These are phyloP conservation scores for Amazona guildingii DNA, from an alignment of 2,113 vertebrate genomes.

Conservation along the genomic window DNA sequence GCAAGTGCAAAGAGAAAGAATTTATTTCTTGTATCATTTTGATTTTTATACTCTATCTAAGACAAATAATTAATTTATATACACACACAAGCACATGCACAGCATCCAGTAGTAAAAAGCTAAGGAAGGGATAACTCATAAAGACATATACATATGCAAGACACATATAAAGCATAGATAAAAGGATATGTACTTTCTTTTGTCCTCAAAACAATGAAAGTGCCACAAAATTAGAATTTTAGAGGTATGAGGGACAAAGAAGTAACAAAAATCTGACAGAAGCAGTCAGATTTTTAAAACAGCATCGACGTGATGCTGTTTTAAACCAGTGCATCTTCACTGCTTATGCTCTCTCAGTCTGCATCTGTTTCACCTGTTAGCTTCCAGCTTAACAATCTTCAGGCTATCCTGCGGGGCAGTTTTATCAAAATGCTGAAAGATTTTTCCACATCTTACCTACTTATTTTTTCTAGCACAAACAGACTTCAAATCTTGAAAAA, in stretches of 20 bases:
- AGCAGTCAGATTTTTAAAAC: neutral
- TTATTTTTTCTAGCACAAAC: neutral
- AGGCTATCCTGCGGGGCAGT: neutral
- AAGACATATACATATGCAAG: neutral
- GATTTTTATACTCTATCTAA: neutral
- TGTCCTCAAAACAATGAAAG: neutral
- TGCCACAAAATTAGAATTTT: neutral
- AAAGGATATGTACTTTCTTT: neutral
- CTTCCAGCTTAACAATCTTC: neutral
- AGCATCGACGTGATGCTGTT: neutral
- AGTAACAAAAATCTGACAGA: neutral
- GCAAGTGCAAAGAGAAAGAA: neutral
- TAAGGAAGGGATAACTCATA: neutral
- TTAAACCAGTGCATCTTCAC: neutral
- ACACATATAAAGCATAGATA: neutral
- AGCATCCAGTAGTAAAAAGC: neutral
- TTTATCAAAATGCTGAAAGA: neutral
- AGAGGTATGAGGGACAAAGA: neutral
- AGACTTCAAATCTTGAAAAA: neutral
- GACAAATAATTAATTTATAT: neutral
- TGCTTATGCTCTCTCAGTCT: rapidly evolving
- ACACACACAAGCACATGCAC: neutral
- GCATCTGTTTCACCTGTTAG: neutral
- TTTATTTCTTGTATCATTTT: neutral
- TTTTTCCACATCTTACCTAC: neutral